phyloP scores from a whole-genome alignment of 2,797 vertebrate species.

The Dermochelys coriacea region DNA sequence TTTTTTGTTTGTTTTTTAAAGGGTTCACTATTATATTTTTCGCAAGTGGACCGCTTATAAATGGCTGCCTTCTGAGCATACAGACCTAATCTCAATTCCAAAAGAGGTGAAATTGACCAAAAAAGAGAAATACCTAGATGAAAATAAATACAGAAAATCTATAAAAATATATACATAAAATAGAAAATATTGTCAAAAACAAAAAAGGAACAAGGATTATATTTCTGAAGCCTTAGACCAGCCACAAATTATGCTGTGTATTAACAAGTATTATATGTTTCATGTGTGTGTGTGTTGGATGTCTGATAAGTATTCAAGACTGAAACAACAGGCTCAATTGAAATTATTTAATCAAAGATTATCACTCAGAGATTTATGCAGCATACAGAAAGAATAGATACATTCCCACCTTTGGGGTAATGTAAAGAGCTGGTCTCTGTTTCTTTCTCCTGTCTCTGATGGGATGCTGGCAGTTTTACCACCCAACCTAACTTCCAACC shows the following conservation, averaged over 20 bases:
- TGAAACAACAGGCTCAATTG: not conserved
- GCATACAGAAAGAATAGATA: not conserved
- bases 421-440: not conserved
- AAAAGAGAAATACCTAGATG: not conserved
- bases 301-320: not conserved
- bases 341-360: not conserved
- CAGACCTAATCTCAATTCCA: not conserved
- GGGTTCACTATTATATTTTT: not conserved
- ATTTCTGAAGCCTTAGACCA: not conserved
- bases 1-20: not conserved
- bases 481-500: not conserved
- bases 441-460: not conserved
- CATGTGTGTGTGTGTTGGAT: not conserved
- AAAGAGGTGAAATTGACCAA: not conserved
- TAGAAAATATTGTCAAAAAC: not conserved
- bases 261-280: not conserved
- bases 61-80: not conserved
- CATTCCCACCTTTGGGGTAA: not conserved
- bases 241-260: not conserved
- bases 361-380: not conserved
- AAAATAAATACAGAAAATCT: not conserved
- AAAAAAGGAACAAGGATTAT: not conserved
- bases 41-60: not conserved
- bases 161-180: not conserved
- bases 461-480: not conserved